Percentiles rank a stretch among this genome's conserved stretches.
phyloP scores from a whole-genome alignment of 2,797 vertebrate genomes.

The Sebastes jordani region DNA sequence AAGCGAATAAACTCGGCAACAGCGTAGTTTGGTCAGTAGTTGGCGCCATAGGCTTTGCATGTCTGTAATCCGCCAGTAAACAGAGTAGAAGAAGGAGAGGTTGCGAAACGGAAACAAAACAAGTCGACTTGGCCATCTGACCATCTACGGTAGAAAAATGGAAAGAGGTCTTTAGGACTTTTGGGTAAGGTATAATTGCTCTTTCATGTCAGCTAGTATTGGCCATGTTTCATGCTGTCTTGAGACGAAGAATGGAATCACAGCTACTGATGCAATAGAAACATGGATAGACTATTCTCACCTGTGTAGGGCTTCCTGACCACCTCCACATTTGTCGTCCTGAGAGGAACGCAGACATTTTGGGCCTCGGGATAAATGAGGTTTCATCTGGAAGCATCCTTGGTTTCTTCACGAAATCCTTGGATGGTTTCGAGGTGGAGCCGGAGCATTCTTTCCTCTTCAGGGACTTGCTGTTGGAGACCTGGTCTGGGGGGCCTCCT shows the following conservation, averaged over 20 bases:
- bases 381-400: constrained; percentile 89
- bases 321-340: constrained; percentile 96
- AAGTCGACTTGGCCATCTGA: too few relatives aligned
- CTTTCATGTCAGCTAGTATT: too few relatives aligned
- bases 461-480: constrained; percentile 72
- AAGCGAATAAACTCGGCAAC: too few relatives aligned
- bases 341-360: constrained; percentile 89
- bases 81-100: too few relatives aligned
- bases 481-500: constrained; percentile 69
- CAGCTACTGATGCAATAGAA: neutral
- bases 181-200: rapidly evolving
- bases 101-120: too few relatives aligned
- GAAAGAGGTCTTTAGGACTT: too few relatives aligned
- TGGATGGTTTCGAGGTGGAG: constrained; percentile 88
- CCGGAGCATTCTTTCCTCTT: constrained; percentile 84
- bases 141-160: too few relatives aligned
- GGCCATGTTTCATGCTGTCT: too few relatives aligned
- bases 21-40: too few relatives aligned
- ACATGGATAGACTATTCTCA: constrained; percentile 59
- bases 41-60: too few relatives aligned
- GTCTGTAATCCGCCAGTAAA: too few relatives aligned
- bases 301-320: constrained; percentile 98
- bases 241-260: too few relatives aligned
- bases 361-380: constrained; percentile 83
- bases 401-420: constrained; percentile 92